phyloP scores from a whole-genome alignment of 2,888 invertebrate genomes.

The Drosophila demipolita region DNA sequence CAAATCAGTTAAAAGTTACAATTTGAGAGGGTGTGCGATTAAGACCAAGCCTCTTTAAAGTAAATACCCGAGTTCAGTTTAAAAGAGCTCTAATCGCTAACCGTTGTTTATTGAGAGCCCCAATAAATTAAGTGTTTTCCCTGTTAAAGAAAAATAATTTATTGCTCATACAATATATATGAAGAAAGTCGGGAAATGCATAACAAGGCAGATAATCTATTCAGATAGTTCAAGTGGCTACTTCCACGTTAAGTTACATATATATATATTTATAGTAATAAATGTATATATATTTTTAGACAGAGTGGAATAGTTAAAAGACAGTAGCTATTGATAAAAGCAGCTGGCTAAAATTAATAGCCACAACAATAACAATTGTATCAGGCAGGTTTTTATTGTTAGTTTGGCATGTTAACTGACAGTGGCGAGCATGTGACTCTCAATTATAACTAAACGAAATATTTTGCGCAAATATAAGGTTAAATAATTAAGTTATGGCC shows the following conservation, averaged over 20 bases:
- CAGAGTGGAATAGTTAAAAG: slow-evolving; percentile 11
- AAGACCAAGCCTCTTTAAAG: neutral
- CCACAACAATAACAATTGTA: slow-evolving; percentile 3
- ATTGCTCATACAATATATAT: neutral
- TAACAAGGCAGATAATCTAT: neutral
- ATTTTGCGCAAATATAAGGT: slow-evolving; percentile 49
- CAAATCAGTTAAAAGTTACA: neutral
- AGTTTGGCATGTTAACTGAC: slow-evolving; percentile 54
- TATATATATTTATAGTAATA: neutral
- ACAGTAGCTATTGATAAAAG: slow-evolving; percentile 18
- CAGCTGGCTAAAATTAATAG: slow-evolving; percentile 15
- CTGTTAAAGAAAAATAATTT: neutral
- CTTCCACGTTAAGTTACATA: neutral
- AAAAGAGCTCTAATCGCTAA: slow-evolving; percentile 21
- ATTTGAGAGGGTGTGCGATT: neutral
- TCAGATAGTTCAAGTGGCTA: neutral
- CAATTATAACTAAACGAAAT: slow-evolving; percentile 52
- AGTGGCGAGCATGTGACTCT: slow-evolving; percentile 66
- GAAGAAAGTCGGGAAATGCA: neutral
- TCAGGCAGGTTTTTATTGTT: slow-evolving; percentile 33
- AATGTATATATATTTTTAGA: neutral
- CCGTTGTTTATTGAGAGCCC: slow-evolving; percentile 5
- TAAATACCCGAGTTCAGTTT: neutral
- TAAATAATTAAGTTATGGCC: slow-evolving; percentile 61
- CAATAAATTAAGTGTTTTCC: neutral